A percentile compares a stretch with the other conserved stretches of the same genome.
Conservation (phyloP, 2,888 invertebrate genomes). For the Pecten maximus region DNA sequence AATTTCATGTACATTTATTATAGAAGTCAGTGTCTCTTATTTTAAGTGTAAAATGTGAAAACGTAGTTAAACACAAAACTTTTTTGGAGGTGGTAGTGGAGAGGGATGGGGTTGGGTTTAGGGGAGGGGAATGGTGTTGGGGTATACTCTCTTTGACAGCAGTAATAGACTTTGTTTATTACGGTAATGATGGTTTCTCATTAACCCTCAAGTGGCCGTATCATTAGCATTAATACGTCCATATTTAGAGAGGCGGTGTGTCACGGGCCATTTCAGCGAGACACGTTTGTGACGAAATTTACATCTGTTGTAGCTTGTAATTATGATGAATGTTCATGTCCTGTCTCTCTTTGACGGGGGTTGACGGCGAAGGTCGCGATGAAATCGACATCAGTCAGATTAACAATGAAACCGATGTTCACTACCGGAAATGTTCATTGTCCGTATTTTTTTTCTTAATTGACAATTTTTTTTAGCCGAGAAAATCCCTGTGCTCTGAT, state of each 20-base stretch:
- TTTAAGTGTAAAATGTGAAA: too few species aligned
- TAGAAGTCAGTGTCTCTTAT: too few species aligned
- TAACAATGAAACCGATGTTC: not conserved
- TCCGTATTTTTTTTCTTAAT: not conserved
- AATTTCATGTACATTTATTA: too few species aligned
- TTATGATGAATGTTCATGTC: not conserved
- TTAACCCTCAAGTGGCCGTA: not conserved
- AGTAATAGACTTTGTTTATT: too few species aligned
- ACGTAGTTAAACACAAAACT: too few species aligned
- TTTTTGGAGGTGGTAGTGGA: too few species aligned
- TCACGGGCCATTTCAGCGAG: not conserved
- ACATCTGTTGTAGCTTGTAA: constrained; percentile 14
- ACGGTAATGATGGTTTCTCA: too few species aligned
- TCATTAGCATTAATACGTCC: not conserved
- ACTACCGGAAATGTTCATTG: not conserved
- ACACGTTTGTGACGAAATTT: not conserved
- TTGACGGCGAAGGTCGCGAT: not conserved
- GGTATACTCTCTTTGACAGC: too few species aligned
- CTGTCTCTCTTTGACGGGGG: not conserved
- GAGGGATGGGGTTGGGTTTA: too few species aligned
- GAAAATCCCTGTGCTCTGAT: too few species aligned
- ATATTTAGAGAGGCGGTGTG: not conserved
- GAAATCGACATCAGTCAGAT: not conserved
- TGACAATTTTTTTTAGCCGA: too few species aligned
- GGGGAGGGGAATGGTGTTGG: too few species aligned